These are phyloP conservation scores for Pardosa pseudoannulata DNA, from an alignment of 2,888 invertebrate species.

Conservation along the genomic window DNA sequence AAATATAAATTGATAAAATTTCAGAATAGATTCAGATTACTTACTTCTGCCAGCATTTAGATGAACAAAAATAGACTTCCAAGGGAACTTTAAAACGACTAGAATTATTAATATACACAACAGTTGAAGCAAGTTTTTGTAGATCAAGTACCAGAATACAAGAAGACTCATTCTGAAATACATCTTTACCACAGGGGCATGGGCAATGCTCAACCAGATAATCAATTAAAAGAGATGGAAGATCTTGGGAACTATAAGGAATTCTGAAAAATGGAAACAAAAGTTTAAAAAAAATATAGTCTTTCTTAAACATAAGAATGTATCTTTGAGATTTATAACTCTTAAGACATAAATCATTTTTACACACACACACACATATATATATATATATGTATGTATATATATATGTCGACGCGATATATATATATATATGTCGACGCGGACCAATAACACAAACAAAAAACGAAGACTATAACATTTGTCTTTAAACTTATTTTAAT, in stretches of 20 bases:
- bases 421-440: too few relatives aligned
- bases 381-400: too few relatives aligned
- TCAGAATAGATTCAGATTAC: background rate
- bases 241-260: conserved; percentile 25
- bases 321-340: too few relatives aligned
- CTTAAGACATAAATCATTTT: too few relatives aligned
- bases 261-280: conserved; percentile 36
- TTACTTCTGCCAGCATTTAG: conserved; percentile 67
- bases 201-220: conserved; percentile 52
- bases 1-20: too few relatives aligned
- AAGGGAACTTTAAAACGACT: conserved; percentile 66
- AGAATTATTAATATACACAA: conserved; percentile 63
- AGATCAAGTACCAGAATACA: conserved; percentile 58
- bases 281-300: too few relatives aligned
- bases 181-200: conserved; percentile 60
- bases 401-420: too few relatives aligned
- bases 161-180: conserved; percentile 54
- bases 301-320: too few relatives aligned
- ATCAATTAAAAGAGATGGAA: conserved; percentile 49
- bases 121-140: conserved; percentile 59
- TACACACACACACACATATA: too few relatives aligned
- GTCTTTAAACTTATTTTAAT: too few relatives aligned
- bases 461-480: too few relatives aligned
- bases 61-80: conserved; percentile 65
- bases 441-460: too few relatives aligned